These are phyloP conservation scores for Oreochromis tanganicae DNA, from an alignment of 2,113 vertebrate species.

Conservation along the genomic window DNA sequence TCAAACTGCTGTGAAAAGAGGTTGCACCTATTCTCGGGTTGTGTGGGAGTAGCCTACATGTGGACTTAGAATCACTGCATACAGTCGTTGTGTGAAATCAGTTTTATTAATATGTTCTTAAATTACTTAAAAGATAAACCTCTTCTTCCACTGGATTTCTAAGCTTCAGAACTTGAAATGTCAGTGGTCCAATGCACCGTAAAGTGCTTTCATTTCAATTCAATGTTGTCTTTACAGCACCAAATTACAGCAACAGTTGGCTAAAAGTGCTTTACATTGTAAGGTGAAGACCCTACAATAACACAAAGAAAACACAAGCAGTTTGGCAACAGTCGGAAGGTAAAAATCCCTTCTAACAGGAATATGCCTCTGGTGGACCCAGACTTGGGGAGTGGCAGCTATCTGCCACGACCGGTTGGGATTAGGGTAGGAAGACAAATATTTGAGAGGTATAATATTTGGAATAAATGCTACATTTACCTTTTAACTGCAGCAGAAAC, in stretches of 20 bases:
- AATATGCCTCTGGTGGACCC: background rate
- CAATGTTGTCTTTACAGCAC: background rate
- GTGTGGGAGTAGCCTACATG: background rate
- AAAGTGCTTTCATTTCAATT: background rate
- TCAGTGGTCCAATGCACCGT: background rate
- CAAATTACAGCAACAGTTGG: background rate
- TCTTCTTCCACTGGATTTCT: background rate
- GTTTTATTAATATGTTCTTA: background rate
- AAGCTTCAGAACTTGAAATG: background rate
- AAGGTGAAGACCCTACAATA: background rate
- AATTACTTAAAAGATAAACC: background rate
- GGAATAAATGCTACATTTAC: background rate
- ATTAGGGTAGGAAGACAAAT: background rate
- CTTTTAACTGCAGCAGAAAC: background rate
- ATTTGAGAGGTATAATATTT: background rate
- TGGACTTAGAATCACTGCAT: background rate
- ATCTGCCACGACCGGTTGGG: background rate
- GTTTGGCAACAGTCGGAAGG: background rate
- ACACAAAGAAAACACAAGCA: background rate
- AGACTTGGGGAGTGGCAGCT: background rate
- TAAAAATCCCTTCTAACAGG: background rate
- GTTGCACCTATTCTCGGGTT: background rate
- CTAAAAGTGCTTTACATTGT: background rate
- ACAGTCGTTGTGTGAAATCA: background rate
- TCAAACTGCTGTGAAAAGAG: background rate